These are phyloP conservation scores for Agrochola lota DNA, from an alignment of 2,888 invertebrate species.

Conservation along the genomic window DNA sequence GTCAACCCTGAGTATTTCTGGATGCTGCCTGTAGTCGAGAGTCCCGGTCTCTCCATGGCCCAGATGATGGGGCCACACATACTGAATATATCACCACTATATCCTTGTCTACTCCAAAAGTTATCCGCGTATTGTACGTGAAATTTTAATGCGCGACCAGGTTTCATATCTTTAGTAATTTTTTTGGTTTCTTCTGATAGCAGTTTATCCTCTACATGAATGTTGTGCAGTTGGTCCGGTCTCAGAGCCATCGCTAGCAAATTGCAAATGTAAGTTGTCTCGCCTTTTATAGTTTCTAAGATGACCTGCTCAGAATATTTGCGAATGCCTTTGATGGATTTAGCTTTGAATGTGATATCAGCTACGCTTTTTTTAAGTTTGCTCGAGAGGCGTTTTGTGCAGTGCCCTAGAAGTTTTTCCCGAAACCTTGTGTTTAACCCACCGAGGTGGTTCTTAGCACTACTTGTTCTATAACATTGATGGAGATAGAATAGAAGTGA, in stretches of 20 bases:
- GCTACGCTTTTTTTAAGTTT: slow-evolving; percentile 81
- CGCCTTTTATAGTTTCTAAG: slow-evolving; percentile 83
- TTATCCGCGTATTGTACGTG: slow-evolving; percentile 80
- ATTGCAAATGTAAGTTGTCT: slow-evolving; percentile 83
- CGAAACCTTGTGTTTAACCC: slow-evolving; percentile 82
- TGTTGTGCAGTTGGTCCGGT: slow-evolving; percentile 82
- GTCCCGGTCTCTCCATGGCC: slow-evolving; percentile 83
- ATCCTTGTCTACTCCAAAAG: slow-evolving; percentile 84
- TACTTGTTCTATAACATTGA: slow-evolving; percentile 83
- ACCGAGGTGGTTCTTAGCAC: slow-evolving; percentile 80
- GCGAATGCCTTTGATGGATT: slow-evolving; percentile 81
- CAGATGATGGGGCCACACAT: slow-evolving; percentile 86
- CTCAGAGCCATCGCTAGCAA: slow-evolving; percentile 85
- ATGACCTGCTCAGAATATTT: slow-evolving; percentile 81
- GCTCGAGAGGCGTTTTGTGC: slow-evolving; percentile 77
- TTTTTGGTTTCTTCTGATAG: slow-evolving; percentile 71
- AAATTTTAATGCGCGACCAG: slow-evolving; percentile 81
- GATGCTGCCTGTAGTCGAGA: slow-evolving; percentile 77
- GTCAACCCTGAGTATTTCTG: slow-evolving; percentile 77
- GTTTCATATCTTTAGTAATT: slow-evolving; percentile 73
- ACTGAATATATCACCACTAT: slow-evolving; percentile 87
- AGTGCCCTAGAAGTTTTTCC: slow-evolving; percentile 84
- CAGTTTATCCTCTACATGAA: slow-evolving; percentile 80
- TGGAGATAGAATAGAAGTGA: slow-evolving; percentile 87
- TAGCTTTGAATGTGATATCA: slow-evolving; percentile 78